Evolutionary conservation across 2,888 invertebrate species (phyloP).

Genomic region (Crepidodera aurea): DNA sequence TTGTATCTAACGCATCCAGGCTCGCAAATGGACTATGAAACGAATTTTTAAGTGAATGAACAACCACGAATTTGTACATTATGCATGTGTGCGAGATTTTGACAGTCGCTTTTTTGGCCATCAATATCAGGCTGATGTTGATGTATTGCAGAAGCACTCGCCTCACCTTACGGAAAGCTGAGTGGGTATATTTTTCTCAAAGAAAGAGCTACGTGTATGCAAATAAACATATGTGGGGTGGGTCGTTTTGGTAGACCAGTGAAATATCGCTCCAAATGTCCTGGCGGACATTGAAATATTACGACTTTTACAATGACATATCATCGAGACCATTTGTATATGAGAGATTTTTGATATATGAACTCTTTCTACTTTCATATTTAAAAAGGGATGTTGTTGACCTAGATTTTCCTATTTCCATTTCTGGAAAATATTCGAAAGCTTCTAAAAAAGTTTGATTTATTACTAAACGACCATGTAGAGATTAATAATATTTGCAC

Average conservation of each 20-base stretch:
- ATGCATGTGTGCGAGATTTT: slow-evolving; percentile 56
- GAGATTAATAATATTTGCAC: background rate
- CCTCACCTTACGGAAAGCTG: slow-evolving; percentile 55
- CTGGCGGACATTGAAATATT: slow-evolving; percentile 61
- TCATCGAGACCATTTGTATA: slow-evolving; percentile 61
- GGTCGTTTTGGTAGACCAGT: slow-evolving; percentile 56
- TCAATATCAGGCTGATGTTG: slow-evolving; percentile 58
- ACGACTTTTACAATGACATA: slow-evolving; percentile 62
- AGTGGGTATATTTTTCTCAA: slow-evolving; percentile 61
- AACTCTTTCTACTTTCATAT: slow-evolving; percentile 38
- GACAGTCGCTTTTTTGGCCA: slow-evolving; percentile 60
- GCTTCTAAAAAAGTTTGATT: background rate
- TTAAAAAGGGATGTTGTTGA: slow-evolving; percentile 37
- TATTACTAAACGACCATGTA: background rate
- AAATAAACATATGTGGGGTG: slow-evolving; percentile 59
- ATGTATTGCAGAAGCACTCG: slow-evolving; percentile 52
- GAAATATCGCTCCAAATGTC: slow-evolving; percentile 59
- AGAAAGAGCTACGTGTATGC: slow-evolving; percentile 54
- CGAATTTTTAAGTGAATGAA: slow-evolving; percentile 40
- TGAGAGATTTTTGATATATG: slow-evolving; percentile 61
- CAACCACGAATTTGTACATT: slow-evolving; percentile 43
- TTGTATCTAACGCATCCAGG: background rate
- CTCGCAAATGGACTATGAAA: slow-evolving; percentile 37
- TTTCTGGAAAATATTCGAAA: slow-evolving; percentile 10
- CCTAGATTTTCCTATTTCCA: slow-evolving; percentile 37